These are phyloP conservation scores for Ciconia boyciana DNA, from an alignment of 2,113 vertebrate species.

Conservation along the genomic window DNA sequence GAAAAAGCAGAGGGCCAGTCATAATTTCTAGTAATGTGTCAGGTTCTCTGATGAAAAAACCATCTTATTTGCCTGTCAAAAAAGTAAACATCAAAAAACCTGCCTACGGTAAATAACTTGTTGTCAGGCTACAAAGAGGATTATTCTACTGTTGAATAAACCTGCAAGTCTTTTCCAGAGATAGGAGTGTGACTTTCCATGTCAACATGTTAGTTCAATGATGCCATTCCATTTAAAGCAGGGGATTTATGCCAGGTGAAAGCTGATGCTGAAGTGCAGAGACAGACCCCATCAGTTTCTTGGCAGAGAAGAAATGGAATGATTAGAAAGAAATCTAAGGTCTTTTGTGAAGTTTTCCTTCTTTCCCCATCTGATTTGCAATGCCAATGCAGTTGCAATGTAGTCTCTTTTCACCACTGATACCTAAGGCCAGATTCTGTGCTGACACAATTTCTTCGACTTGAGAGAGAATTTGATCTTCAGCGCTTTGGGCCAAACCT, in stretches of 20 bases:
- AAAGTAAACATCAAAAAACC: background rate
- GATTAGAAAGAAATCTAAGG: background rate
- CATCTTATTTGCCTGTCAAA: background rate
- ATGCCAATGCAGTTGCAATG: slow-evolving; percentile 44
- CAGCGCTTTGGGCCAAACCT: slow-evolving; percentile 32
- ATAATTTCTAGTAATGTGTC: background rate
- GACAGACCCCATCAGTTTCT: background rate
- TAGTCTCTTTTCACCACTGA: slow-evolving; percentile 10
- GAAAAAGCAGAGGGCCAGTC: background rate
- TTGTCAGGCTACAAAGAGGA: background rate
- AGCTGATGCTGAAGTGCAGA: background rate
- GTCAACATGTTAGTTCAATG: background rate
- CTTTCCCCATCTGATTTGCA: slow-evolving; percentile 49
- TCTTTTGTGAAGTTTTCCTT: slow-evolving; percentile 7
- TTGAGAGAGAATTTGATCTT: slow-evolving; percentile 62
- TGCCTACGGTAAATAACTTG: background rate
- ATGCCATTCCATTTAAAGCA: background rate
- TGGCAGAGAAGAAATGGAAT: background rate
- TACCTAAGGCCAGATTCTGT: slow-evolving; percentile 61
- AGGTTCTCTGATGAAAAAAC: background rate
- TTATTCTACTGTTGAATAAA: background rate
- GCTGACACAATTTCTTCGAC: slow-evolving; percentile 59
- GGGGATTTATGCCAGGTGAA: background rate
- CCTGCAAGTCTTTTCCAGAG: background rate
- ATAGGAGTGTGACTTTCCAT: background rate